Base-by-base conservation (phyloP, 2,888 invertebrate genomes). In the Leucania comma region DNA sequence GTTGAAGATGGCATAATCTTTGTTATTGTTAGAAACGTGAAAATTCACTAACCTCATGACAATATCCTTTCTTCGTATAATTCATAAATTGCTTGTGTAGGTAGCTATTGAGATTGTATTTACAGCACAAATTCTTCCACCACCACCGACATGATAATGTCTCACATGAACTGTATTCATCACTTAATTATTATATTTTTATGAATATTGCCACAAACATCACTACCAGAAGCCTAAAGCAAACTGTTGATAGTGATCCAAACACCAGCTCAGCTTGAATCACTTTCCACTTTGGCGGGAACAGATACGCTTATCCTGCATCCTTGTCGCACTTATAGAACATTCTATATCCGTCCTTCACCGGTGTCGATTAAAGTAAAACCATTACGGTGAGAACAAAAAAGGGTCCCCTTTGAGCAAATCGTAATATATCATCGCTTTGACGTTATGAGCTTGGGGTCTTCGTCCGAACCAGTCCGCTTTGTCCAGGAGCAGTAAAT, bases 331-430 rank as follows among this genome's bases (percentile, higher is more conserved):
- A 75, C 93, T 53, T 10, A 38, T 14, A 2, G 3, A n/a, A n/a
- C 4, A 3, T 9, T 57, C 10, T 87, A 88, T 90, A 73, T 70
- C 61, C 63, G 54, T 88, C 87, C 87, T 86, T 87, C 84, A 88
- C 83, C 72, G 74, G 85, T 89, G 92, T 90, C 95, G 95, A 95
- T 95, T 95, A 94, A 93, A 93, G 90, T 93, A 91, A 93, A 94
- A 93, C 95, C 95, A 96, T 96, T 96, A 95, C 93, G 88, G 81
- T 82, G 93, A 94, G 95, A 95, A 96, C 96, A 96, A 96, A 96
- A 95, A 96, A 96, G 90, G 95, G 95, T 94, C 95, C 96, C 96
- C 96, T 95, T 94, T 94, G 93, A 94, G 90, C 91, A 95, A 95
- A 95, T 95, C 86, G 95, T 94, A 94, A 96, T 96, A 94, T 95